Base-by-base conservation (phyloP, 2,113 vertebrate species). In the Crotophaga sulcirostris region DNA sequence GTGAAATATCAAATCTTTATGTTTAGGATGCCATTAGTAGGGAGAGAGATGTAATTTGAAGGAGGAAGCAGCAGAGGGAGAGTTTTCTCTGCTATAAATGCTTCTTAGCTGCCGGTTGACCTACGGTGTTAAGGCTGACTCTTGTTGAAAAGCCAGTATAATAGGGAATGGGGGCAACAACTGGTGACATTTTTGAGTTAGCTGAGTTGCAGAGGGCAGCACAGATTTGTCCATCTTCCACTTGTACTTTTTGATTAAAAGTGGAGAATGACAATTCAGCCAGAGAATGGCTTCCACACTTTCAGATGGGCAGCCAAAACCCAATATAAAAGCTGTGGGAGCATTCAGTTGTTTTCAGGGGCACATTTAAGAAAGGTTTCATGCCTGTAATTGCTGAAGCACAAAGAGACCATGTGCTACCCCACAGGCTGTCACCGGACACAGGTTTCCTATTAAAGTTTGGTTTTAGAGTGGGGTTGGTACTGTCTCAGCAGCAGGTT, bases 11-110 rank as follows among this genome's bases (percentile, higher is more conserved):
- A 93, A 72, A 84, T 91, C 58, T 73, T 86, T 94, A 69, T 7
- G 4, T 83, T 93, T 87, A 74, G 59, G 94, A 64, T 90, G 40
- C 59, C 29, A 9, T 66, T 90, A 72, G 28, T 26, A 97, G 47
- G 56, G 85, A 94, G 79, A 94, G 75, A 68, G 72, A 9, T 96
- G 94, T 93, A 97, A 94, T 96, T 97, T 96, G 95, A 96, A 97
- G 89, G 95, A 97, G 67, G 55, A 88, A 90, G 93, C 97, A 97
- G 97, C 96, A 97, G 97, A 95, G 97, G 97, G 97, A 97, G 96
- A 96, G 96, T 95, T 98, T 95, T 96, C 96, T 96, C 68, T 97
- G 93, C 86, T 96, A 12, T 97, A 94, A 95, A 66, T 34, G 38
- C 66, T 94, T 96, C 29, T 78, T 94, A 24, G 5, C 90, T 96